Conservation (phyloP, 2,888 invertebrate genomes). For the Limnephilus auricula region DNA sequence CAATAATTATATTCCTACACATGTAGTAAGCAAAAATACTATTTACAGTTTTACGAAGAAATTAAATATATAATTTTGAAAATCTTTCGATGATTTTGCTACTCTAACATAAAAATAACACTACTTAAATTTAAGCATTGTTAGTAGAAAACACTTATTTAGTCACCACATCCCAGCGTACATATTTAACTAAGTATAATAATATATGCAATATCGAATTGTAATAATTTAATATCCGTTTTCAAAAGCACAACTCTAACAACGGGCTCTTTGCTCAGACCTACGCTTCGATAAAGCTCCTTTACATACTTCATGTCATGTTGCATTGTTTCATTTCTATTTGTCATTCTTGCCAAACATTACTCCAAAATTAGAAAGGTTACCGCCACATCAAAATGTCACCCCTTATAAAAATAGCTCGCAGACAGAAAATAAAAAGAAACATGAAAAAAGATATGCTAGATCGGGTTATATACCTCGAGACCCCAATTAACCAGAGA, state of each 20-base stretch:
- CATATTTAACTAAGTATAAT: constrained; percentile 57
- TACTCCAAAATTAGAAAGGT: neutral
- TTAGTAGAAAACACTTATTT: constrained; percentile 66
- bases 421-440: neutral
- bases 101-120: constrained; percentile 63
- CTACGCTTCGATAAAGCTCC: constrained; percentile 53
- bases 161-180: constrained; percentile 65
- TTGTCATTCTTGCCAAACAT: constrained; percentile 38
- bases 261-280: constrained; percentile 57
- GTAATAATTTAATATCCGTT: constrained; percentile 59
- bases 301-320: constrained; percentile 24
- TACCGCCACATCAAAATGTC: neutral
- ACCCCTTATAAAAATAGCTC: neutral
- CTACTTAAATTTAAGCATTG: constrained; percentile 64
- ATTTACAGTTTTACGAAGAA: constrained; percentile 65
- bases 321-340: constrained; percentile 16
- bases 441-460: neutral
- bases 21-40: constrained; percentile 67
- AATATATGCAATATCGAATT: constrained; percentile 56
- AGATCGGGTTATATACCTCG: neutral
- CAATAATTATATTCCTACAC: constrained; percentile 63
- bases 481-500: constrained; percentile 10
- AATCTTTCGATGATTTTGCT: constrained; percentile 66
- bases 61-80: constrained; percentile 63
- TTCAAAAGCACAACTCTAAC: constrained; percentile 33